phyloP scores from a whole-genome alignment of 2,888 invertebrate genomes.

The Ornithoptera alexandrae region DNA sequence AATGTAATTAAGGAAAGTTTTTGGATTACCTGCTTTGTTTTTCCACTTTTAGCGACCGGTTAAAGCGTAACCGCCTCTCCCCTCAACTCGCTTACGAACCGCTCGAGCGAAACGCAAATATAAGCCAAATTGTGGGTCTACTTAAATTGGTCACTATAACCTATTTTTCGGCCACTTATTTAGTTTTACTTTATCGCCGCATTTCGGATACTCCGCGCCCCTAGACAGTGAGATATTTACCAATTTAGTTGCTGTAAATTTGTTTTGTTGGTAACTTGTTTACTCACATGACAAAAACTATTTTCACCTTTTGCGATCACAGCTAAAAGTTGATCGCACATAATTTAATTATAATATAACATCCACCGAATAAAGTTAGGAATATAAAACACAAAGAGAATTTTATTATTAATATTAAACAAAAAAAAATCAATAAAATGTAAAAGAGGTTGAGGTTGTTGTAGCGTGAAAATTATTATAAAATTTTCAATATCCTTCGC shows the following conservation, averaged over 20 bases:
- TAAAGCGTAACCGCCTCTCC: constrained; percentile 41
- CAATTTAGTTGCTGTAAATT: constrained; percentile 75
- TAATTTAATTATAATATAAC: too few relatives aligned
- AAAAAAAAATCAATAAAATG: too few relatives aligned
- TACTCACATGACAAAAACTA: constrained; percentile 33
- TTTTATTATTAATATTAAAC: too few relatives aligned
- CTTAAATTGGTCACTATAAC: constrained; percentile 47
- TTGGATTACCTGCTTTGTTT: constrained; percentile 73
- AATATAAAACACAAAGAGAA: too few relatives aligned
- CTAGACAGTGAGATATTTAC: constrained; percentile 73
- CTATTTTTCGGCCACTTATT: constrained; percentile 74
- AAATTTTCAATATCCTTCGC: background rate
- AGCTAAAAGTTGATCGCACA: constrained; percentile 3
- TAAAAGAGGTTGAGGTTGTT: background rate
- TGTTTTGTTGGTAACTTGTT: constrained; percentile 55
- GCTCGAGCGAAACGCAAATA: constrained; percentile 30
- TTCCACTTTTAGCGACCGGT: constrained; percentile 58
- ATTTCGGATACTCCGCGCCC: constrained; percentile 62
- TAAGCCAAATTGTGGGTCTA: constrained; percentile 42
- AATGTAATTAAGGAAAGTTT: constrained; percentile 77
- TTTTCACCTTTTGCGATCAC: constrained; percentile 20
- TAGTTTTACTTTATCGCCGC: constrained; percentile 69
- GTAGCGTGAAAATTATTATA: background rate
- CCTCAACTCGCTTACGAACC: constrained; percentile 34
- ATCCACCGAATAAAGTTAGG: too few relatives aligned